These are phyloP conservation scores for Lordiphosa mommai DNA, from an alignment of 1,140 invertebrate genomes.

Conservation along the genomic window DNA sequence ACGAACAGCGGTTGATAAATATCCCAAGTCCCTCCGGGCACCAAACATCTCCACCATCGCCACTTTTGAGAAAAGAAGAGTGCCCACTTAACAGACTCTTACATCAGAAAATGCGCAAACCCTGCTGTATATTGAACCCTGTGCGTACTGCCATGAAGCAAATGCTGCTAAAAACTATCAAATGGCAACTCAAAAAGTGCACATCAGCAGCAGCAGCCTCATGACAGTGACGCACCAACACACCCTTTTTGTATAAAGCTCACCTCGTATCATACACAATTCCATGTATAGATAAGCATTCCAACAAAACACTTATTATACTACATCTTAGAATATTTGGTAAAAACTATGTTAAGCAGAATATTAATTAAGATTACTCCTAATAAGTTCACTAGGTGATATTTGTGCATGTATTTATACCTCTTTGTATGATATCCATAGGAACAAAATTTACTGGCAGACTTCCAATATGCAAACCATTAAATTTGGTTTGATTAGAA, in stretches of 20 bases:
- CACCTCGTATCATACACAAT: conserved; percentile 15
- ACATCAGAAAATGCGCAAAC: conserved; percentile 5
- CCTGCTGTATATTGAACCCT: conserved; percentile 24
- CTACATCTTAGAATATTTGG: neutral
- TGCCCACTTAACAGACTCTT: neutral
- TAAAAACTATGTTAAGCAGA: neutral
- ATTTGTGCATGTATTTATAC: conserved; percentile 25
- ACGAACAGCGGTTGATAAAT: no score
- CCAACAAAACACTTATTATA: conserved; percentile 19
- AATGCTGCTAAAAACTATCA: conserved; percentile 39
- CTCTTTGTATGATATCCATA: conserved; percentile 39
- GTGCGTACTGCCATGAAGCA: conserved; percentile 43
- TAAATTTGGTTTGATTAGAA: conserved; percentile 37
- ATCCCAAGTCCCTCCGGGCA: neutral
- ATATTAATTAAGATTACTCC: neutral
- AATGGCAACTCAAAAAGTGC: conserved; percentile 40
- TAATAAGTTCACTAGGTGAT: conserved; percentile 30
- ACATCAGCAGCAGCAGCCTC: conserved; percentile 15
- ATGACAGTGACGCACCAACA: conserved; percentile 37
- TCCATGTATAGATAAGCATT: conserved; percentile 36
- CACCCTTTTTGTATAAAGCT: conserved; percentile 31
- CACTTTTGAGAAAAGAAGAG: neutral
- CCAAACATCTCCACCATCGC: conserved; percentile 3
- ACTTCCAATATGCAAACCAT: conserved; percentile 4
- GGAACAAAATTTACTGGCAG: conserved; percentile 23